Conservation (phyloP, 2,113 vertebrate genomes). For the Nothoprocta perdicaria region DNA sequence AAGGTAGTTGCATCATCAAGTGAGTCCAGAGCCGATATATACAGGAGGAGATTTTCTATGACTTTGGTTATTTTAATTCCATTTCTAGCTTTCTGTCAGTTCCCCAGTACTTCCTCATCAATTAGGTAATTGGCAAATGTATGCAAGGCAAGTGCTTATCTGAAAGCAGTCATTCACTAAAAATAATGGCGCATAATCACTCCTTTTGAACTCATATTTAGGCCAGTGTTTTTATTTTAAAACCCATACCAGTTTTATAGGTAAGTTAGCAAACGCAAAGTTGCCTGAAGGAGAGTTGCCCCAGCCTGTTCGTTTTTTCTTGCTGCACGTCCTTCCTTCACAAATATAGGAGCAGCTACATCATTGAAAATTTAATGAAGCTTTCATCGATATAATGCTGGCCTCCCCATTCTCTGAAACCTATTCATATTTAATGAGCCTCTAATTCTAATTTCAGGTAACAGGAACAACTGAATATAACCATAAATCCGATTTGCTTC, state of each 20-base stretch:
- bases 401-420: conserved; percentile 64
- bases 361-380: conserved; percentile 83
- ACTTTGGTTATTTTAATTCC: not conserved
- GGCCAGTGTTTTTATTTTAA: conserved; percentile 16
- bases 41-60: not conserved
- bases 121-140: fast-evolving
- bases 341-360: conserved; percentile 70
- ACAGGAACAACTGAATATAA: conserved; percentile 68
- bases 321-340: not conserved
- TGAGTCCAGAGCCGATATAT: not conserved
- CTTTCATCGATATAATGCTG: conserved; percentile 77
- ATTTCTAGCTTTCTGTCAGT: not conserved
- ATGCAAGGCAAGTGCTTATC: not conserved
- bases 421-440: conserved; percentile 81
- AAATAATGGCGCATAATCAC: not conserved
- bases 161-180: not conserved
- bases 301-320: not conserved
- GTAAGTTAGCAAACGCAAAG: conserved; percentile 8
- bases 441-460: conserved; percentile 78
- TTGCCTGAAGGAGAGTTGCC: conserved; percentile 57
- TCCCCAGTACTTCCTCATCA: not conserved
- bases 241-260: not conserved
- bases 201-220: not conserved
- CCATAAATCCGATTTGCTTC: conserved; percentile 66
- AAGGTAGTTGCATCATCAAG: not conserved